A percentile compares a stretch with the other conserved stretches of the same genome.
These are phyloP conservation scores for Cephus spinipes DNA, from an alignment of 2,888 invertebrate species.

Conservation along the genomic window DNA sequence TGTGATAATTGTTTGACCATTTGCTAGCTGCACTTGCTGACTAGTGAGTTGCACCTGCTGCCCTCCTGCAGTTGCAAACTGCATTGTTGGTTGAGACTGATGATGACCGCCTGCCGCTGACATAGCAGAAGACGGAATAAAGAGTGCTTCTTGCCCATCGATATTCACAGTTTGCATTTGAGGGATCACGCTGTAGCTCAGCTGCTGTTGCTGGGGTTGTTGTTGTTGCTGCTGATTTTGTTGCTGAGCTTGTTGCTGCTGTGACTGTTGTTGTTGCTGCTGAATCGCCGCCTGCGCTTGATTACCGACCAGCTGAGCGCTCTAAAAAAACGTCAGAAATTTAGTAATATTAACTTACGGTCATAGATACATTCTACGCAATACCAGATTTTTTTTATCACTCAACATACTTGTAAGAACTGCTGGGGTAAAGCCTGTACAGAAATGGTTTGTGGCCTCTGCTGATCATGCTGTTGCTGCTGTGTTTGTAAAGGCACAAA, in stretches of 20 bases:
- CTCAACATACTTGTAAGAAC: constrained; percentile 66
- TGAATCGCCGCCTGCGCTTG: constrained; percentile 55
- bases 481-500: constrained; percentile 66
- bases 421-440: constrained; percentile 70
- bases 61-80: constrained; percentile 59
- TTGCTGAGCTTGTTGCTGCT: constrained; percentile 57
- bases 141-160: constrained; percentile 92
- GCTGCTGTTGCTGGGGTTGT: constrained; percentile 70
- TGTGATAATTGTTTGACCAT: constrained; percentile 67
- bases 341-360: background rate
- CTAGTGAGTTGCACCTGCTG: constrained; percentile 63
- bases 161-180: constrained; percentile 93
- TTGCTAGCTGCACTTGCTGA: constrained; percentile 66
- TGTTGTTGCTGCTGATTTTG: constrained; percentile 68
- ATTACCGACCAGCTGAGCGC: constrained; percentile 59
- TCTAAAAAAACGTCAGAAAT: constrained; percentile 35
- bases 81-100: constrained; percentile 64
- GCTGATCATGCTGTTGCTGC: constrained; percentile 61
- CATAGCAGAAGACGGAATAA: constrained; percentile 85
- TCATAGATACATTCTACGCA: background rate
- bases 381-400: background rate
- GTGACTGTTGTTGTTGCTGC: constrained; percentile 57
- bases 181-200: constrained; percentile 71
- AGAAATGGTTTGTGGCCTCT: constrained; percentile 63
- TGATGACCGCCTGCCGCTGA: constrained; percentile 67